A percentile compares a stretch with the other conserved stretches of the same genome.
These are phyloP conservation scores for Campylomormyrus numenius DNA, from an alignment of 2,113 vertebrate species.

Conservation along the genomic window DNA sequence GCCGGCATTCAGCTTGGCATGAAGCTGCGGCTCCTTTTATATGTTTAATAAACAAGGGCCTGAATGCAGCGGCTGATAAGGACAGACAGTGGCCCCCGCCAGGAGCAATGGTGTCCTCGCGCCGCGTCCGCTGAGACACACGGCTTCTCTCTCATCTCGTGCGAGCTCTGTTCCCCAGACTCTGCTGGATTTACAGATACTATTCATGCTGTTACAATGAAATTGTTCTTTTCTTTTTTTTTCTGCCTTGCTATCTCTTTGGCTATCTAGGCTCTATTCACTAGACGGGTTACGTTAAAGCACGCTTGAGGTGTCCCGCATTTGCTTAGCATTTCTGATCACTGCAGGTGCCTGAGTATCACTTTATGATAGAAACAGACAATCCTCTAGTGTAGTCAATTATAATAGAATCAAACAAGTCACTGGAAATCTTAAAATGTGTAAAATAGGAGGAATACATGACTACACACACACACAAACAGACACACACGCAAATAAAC, in stretches of 20 bases:
- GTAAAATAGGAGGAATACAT: neutral
- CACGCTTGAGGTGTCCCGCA: neutral
- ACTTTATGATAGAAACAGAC: neutral
- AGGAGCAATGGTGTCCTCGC: neutral
- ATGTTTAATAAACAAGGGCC: conserved; percentile 4
- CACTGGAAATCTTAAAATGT: neutral
- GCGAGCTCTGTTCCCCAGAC: neutral
- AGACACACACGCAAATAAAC: neutral
- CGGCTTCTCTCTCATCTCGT: neutral
- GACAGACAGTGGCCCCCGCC: neutral
- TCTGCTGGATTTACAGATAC: neutral
- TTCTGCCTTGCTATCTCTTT: neutral
- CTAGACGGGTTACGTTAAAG: neutral
- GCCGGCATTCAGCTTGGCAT: neutral
- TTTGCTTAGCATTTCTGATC: neutral
- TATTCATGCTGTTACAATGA: neutral
- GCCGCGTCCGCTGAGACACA: neutral
- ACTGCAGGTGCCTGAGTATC: neutral
- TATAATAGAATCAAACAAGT: neutral
- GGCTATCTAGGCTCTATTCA: neutral
- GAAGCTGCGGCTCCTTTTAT: conserved; percentile 5
- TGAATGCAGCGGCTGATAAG: neutral
- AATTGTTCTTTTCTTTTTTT: neutral
- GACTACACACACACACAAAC: neutral
- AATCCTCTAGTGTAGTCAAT: neutral